Evolutionary conservation across 2,888 invertebrate genomes (phyloP).

Genomic region (Branchipolynoe longqiensis): DNA sequence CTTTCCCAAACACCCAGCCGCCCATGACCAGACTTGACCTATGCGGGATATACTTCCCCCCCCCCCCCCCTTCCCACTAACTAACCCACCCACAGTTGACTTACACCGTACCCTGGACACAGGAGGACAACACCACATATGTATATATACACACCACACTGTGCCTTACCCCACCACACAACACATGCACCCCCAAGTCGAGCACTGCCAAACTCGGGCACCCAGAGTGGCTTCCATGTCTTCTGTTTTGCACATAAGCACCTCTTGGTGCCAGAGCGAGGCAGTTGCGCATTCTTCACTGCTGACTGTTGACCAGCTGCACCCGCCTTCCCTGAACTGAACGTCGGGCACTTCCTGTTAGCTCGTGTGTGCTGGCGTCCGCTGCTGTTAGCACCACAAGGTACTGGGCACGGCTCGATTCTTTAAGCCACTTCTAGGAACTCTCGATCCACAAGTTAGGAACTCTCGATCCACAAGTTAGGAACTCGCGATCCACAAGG

Average conservation of each 20-base stretch:
- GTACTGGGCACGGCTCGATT: slow-evolving; percentile 50
- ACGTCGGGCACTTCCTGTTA: slow-evolving; percentile 24
- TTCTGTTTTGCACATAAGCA: slow-evolving; percentile 60
- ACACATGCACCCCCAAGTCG: too few species aligned
- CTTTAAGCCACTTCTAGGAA: not conserved
- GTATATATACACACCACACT: not conserved
- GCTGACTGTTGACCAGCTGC: not conserved
- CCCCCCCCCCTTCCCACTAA: not conserved
- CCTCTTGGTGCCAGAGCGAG: slow-evolving; percentile 60
- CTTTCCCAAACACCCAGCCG: not conserved
- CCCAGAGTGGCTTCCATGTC: slow-evolving; percentile 47
- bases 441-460: not conserved
- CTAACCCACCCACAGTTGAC: not conserved
- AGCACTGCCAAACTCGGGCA: slow-evolving; percentile 30
- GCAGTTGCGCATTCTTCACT: not conserved
- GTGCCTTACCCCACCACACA: not conserved
- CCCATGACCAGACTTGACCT: too few species aligned
- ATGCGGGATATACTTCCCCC: too few species aligned
- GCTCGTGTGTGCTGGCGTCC: slow-evolving; percentile 49
- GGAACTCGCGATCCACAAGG: not conserved
- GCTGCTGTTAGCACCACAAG: slow-evolving; percentile 53
- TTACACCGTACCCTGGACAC: not conserved
- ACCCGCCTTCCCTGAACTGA: not conserved
- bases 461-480: not conserved
- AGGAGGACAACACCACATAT: not conserved